Base-by-base conservation (phyloP, 1,140 invertebrate species). In the Aphaenogaster floridana region DNA sequence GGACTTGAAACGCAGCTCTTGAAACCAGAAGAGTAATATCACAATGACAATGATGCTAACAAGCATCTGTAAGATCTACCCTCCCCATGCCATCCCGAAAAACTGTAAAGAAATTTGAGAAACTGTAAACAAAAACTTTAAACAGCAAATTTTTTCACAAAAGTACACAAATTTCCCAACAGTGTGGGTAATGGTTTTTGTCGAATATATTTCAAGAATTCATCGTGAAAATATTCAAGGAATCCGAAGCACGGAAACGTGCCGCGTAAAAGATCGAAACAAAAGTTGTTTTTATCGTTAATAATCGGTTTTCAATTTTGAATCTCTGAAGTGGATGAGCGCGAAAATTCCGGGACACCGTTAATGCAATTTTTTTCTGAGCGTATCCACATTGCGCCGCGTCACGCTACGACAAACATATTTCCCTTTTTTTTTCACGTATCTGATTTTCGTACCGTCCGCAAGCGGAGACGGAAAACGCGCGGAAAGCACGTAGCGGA, bases 281-380 rank as follows among this genome's bases (percentile, higher is more conserved):
- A 54, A 42, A 68, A 45, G 50, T 71, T 71, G 64, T 57, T 81
- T 71, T 45, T 42, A n/a, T 45, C 34, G 9, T 34, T 57, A 5
- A 45, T 71, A 57, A 81, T 81, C 68, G 42, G n/a, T 57, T 71
- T 81, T 81, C 39, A 45, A 81, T 57, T 69, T 69, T 17, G 42
- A 69, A 28, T 57, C 21, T 34, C 21, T 34, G n/a, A 81, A 39
- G 17, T 17, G 50, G 9, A 21, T 17, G 42, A 54, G 15, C 52
- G 13, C 3, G 17, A n/a, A 74, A 61, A 50, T 74, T 74, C 66
- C 15, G 7, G 17, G 3, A n/a, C 63, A 17, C 3, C n/a, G 52
- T 76, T 74, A 39, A 61, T 48, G 34, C 39, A 74, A 74, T 48
- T 63, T 76, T 68, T 74, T 50, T 13, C 28, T 2, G 17, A 59